These are phyloP conservation scores for Tetropium fuscum DNA, from an alignment of 2,888 invertebrate genomes.

Conservation along the genomic window DNA sequence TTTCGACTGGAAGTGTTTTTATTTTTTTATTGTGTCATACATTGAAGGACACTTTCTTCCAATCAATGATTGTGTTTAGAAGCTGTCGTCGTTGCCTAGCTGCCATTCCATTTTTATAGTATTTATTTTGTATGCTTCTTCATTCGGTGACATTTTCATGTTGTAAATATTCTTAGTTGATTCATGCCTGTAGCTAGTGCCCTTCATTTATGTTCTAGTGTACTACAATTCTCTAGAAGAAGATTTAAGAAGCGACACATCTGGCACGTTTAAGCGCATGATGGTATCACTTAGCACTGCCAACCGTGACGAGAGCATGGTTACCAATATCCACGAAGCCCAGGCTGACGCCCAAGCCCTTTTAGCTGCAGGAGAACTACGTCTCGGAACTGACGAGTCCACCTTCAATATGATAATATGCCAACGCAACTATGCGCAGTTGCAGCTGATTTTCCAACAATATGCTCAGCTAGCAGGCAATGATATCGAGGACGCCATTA, in stretches of 20 bases:
- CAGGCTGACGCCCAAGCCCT: slow-evolving; percentile 44
- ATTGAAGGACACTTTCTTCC: too few relatives aligned
- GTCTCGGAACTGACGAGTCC: slow-evolving; percentile 86
- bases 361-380: slow-evolving; percentile 61
- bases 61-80: too few relatives aligned
- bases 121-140: too few relatives aligned
- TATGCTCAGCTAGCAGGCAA: slow-evolving; percentile 82
- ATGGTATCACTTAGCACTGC: slow-evolving; percentile 47
- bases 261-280: slow-evolving; percentile 45
- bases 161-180: too few relatives aligned
- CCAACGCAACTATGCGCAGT: slow-evolving; percentile 78
- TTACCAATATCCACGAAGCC: slow-evolving; percentile 32
- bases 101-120: too few relatives aligned
- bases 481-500: slow-evolving; percentile 82
- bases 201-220: slow-evolving; percentile 33
- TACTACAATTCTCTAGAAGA: slow-evolving; percentile 44
- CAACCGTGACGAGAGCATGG: slow-evolving; percentile 40
- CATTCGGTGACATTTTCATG: too few relatives aligned
- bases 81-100: too few relatives aligned
- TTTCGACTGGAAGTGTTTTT: too few relatives aligned
- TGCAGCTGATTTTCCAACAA: slow-evolving; percentile 70
- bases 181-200: too few relatives aligned
- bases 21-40: too few relatives aligned
- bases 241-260: slow-evolving; percentile 45
- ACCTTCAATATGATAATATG: slow-evolving; percentile 86